Percentiles rank a stretch among this genome's conserved stretches.
Conservation (phyloP, 2,113 vertebrate genomes). For the Sapayoa aenigma region DNA sequence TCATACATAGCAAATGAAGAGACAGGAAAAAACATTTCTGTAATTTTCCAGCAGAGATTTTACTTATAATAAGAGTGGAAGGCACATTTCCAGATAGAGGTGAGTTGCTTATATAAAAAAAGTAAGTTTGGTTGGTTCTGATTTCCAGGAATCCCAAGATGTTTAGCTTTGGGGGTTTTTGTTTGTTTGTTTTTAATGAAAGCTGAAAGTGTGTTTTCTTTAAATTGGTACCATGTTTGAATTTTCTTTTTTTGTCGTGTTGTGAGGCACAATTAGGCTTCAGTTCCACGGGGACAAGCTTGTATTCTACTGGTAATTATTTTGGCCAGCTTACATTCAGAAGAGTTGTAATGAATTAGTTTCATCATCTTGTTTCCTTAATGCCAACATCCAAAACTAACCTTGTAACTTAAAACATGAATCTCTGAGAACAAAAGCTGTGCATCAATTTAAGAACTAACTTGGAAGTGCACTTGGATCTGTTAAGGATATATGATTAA, state of each 20-base stretch:
- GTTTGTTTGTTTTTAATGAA: slow-evolving; percentile 42
- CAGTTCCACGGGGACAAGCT: neutral
- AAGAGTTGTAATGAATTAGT: slow-evolving; percentile 3
- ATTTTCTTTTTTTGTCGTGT: neutral
- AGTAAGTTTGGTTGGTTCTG: slow-evolving; percentile 58
- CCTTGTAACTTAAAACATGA: neutral
- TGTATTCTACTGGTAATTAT: neutral
- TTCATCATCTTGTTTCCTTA: neutral
- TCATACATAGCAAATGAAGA: slow-evolving; percentile 65
- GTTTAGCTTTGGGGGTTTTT: neutral
- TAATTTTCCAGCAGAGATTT: slow-evolving; percentile 66
- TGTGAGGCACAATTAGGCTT: neutral
- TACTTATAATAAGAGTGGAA: slow-evolving; percentile 63
- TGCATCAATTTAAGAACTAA: neutral
- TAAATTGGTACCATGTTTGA: neutral
- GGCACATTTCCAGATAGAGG: slow-evolving; percentile 63
- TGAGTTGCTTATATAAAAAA: slow-evolving; percentile 57
- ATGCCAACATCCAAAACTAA: neutral
- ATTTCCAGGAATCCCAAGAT: slow-evolving; percentile 44
- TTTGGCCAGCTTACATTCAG: neutral
- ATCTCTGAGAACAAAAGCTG: neutral
- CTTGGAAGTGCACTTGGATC: neutral
- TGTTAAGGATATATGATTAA: neutral
- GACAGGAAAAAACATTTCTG: slow-evolving; percentile 68
- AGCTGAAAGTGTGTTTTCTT: slow-evolving; percentile 35